Evolutionary conservation across 2,797 vertebrate species (phyloP).

Genomic region (Notoglanidium macrostoma): DNA sequence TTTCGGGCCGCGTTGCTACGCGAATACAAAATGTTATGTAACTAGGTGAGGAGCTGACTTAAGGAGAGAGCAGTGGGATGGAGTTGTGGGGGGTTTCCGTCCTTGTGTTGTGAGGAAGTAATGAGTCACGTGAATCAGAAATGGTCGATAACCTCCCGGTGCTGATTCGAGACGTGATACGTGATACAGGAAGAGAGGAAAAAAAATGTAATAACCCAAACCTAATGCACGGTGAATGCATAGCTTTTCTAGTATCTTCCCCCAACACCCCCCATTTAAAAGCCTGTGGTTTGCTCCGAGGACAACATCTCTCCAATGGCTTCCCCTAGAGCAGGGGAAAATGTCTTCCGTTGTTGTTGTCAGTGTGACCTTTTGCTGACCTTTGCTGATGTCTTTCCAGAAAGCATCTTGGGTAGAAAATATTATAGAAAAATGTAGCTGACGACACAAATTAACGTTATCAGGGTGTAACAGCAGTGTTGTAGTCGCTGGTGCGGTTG

Average conservation of each 20-base stretch:
- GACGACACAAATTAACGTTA: neutral
- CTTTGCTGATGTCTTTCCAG: neutral
- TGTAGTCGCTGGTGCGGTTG: neutral
- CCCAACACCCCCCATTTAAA: neutral
- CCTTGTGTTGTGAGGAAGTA: slow-evolving; percentile 20
- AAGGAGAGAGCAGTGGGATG: slow-evolving; percentile 65
- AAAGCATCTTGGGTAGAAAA: neutral
- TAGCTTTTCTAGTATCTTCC: neutral
- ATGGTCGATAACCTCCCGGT: neutral
- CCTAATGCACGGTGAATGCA: neutral
- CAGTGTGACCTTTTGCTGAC: slow-evolving; percentile 43
- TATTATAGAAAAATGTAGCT: neutral
- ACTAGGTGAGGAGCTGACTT: slow-evolving; percentile 55
- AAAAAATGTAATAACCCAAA: neutral
- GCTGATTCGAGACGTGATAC: neutral
- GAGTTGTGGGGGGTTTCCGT: slow-evolving; percentile 46
- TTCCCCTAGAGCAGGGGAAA: slow-evolving; percentile 13
- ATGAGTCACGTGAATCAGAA: neutral
- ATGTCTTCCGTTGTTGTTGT: slow-evolving; percentile 41
- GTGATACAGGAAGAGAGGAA: neutral
- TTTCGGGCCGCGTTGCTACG: neutral
- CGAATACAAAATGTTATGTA: slow-evolving; percentile 5
- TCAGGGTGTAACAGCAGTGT: neutral
- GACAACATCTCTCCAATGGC: slow-evolving; percentile 49
- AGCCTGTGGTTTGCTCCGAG: slow-evolving; percentile 45